Conservation (phyloP, 35 echinoderm and acorn worm genomes). For the Apostichopus parvimensis region DNA sequence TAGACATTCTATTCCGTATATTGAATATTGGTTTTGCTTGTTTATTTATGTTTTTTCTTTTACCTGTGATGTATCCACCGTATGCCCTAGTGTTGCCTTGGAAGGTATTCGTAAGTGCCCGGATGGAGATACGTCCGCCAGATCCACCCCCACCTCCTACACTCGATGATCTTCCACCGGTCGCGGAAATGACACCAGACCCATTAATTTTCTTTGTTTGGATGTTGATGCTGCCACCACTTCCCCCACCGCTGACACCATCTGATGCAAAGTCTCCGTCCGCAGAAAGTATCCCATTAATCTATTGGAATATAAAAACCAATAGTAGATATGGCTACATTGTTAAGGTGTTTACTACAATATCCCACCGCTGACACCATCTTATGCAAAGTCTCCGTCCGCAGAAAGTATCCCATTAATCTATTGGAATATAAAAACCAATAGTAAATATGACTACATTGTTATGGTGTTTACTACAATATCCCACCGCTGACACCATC, state of each 20-base stretch:
- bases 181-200: neutral
- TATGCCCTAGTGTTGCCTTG: neutral
- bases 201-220: constrained; percentile 9
- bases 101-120: neutral
- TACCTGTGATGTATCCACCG: constrained; percentile 1
- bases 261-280: neutral
- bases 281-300: constrained; percentile 12
- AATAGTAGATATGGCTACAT: too few relatives aligned
- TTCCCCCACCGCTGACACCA: constrained; percentile 45
- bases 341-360: too few relatives aligned
- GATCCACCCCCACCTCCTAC: constrained; percentile 2
- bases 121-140: constrained; percentile 2
- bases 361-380: too few relatives aligned
- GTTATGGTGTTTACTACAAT: too few relatives aligned
- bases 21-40: too few relatives aligned
- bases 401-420: too few relatives aligned
- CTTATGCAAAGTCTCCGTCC: too few relatives aligned
- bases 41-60: too few relatives aligned
- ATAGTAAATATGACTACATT: too few relatives aligned
- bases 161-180: constrained; percentile 8
- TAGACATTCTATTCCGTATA: too few relatives aligned
- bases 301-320: neutral
- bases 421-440: too few relatives aligned
- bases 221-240: constrained; percentile 49
- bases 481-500: constrained; percentile 32